Evolutionary conservation across 2,113 vertebrate genomes (phyloP).

Genomic region (Rhinogobius similis): DNA sequence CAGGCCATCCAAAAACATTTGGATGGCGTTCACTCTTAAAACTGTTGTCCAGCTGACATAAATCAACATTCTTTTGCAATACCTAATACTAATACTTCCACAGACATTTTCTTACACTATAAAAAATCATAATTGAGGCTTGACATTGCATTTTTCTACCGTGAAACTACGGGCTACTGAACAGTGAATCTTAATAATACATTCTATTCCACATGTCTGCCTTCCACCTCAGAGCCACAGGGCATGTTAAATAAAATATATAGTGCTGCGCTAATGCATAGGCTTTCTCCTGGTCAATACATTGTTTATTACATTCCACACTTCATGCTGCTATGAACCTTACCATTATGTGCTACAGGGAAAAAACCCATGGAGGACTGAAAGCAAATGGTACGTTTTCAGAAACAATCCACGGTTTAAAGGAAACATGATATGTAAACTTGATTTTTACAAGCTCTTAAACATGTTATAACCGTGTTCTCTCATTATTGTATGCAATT

Average conservation of each 20-base stretch:
- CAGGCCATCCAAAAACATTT: too few relatives aligned
- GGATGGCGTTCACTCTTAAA: too few relatives aligned
- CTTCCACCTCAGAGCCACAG: constrained; percentile 4
- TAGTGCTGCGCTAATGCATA: not conserved
- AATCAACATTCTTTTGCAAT: too few relatives aligned
- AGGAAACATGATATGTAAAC: too few relatives aligned
- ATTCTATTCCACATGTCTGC: constrained; percentile 7
- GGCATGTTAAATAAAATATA: constrained; percentile 3
- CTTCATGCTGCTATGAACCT: not conserved
- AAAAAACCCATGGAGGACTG: not conserved
- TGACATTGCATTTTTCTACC: not conserved
- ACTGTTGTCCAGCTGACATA: too few relatives aligned
- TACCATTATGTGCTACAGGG: constrained; percentile 11
- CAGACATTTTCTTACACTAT: too few relatives aligned
- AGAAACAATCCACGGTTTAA: too few relatives aligned
- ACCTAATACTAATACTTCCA: not conserved
- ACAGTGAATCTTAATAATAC: constrained; percentile 1
- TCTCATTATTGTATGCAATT: too few relatives aligned
- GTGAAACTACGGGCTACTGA: not conserved
- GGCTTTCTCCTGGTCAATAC: not conserved
- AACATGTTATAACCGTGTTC: too few relatives aligned
- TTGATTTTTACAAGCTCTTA: too few relatives aligned
- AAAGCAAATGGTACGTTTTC: not conserved
- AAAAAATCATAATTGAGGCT: not conserved
- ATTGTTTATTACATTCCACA: constrained; percentile 9